Base-by-base conservation (phyloP, 2,797 vertebrate genomes). In the Lepus oiostolus region DNA sequence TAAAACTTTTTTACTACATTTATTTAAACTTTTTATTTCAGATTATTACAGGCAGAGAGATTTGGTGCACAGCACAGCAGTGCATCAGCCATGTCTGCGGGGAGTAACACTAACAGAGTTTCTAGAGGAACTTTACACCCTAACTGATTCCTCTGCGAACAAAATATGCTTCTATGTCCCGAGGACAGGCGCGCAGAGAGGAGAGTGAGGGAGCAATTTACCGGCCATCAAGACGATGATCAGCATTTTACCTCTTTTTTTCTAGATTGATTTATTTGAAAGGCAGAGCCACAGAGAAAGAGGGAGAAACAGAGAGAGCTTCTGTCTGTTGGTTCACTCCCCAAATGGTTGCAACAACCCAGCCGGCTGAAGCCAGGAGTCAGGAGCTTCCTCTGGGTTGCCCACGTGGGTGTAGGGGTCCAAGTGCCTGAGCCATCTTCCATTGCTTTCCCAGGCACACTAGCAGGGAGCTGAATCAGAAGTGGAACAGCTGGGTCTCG, bases 41-140 rank as follows among this genome's bases (percentile, higher is more conserved):
- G 38, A 38, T 38, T 4, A 38, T 38, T 17, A 14, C 13, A 90
- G 32, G 71, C 47, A 88, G 79, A 92, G 80, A 72, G 72, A 90
- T 68, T 50, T 35, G 70, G 35, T 81, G 26, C 32, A 88, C 8
- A 65, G 30, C 35, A 12, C 42, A 54, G 52, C 1, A 79, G 74
- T 30, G n/a, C 7, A 17, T 19, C 10, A 22, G 82, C 26, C 83
- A 62, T 24, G 28, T 88, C 58, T 76, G 1, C 35, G 68, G 32
- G 9, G 24, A 71, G 35, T 13, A 65, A 72, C 22, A 71, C 0
- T 65, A 38, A 74, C 14, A 6, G 38, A 22, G 35, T 90, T 77
- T 77, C 77, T 93, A 89, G 63, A 60, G 90, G 88, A 90, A 77
- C n/a, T 88, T 72, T 60, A n/a, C 14, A 85, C 54, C 54, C 80